Percentiles rank a stretch among this genome's conserved stretches.
Evolutionary conservation across 1,140 invertebrate species (phyloP).

Genomic region (Apis dorsata): DNA sequence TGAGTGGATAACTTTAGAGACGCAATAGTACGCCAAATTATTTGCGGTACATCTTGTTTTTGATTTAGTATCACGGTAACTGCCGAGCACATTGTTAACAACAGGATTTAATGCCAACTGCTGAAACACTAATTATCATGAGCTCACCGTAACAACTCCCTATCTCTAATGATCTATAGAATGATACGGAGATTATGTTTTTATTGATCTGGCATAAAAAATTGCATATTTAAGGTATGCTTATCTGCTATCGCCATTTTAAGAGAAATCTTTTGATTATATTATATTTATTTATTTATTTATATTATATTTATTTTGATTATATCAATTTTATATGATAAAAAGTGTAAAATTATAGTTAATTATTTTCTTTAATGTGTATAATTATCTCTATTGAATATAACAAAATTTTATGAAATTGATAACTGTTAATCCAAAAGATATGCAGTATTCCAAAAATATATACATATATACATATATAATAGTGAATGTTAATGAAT

Average conservation of each 20-base stretch:
- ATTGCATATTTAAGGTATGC: neutral
- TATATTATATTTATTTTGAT: no score
- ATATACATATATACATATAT: no score
- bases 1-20: slow-evolving; percentile 39
- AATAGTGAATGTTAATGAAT: no score
- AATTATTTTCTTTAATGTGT: no score
- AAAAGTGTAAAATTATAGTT: no score
- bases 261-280: no score
- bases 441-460: no score
- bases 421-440: no score
- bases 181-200: neutral
- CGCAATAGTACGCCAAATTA: slow-evolving; percentile 44
- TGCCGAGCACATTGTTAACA: slow-evolving; percentile 34
- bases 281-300: no score
- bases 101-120: slow-evolving; percentile 39
- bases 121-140: slow-evolving; percentile 48
- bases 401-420: no score
- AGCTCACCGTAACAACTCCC: slow-evolving; percentile 25
- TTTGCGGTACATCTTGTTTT: slow-evolving; percentile 47
- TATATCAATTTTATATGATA: no score
- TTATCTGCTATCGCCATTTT: neutral
- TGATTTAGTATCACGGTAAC: slow-evolving; percentile 44
- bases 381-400: no score
- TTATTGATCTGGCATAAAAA: neutral
- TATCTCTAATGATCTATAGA: slow-evolving; percentile 37